Percentiles rank a stretch among this genome's conserved stretches.
These are phyloP conservation scores for Halictus ligatus DNA, from an alignment of 2,888 invertebrate genomes.

Conservation along the genomic window DNA sequence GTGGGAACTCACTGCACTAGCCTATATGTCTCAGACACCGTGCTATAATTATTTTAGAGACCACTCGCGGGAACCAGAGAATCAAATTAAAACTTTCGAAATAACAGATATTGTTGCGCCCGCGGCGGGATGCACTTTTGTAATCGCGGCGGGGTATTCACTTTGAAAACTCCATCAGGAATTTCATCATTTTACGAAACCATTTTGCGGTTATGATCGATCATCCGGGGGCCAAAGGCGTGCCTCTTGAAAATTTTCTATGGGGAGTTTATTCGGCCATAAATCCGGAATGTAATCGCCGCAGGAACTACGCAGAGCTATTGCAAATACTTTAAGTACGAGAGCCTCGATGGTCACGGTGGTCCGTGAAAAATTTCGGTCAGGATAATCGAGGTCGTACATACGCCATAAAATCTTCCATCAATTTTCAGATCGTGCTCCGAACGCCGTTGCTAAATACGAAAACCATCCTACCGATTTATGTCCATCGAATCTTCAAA, in stretches of 20 bases:
- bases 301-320: constrained; percentile 30
- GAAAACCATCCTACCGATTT: background rate
- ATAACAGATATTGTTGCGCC: constrained; percentile 10
- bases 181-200: constrained; percentile 31
- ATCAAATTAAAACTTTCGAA: background rate
- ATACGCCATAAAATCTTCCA: background rate
- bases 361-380: constrained; percentile 56
- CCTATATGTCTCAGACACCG: background rate
- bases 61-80: background rate
- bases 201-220: constrained; percentile 45
- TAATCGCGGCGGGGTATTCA: constrained; percentile 28
- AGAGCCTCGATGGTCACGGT: constrained; percentile 28
- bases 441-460: background rate
- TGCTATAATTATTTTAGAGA: background rate
- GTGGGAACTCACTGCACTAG: background rate
- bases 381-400: constrained; percentile 20
- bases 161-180: constrained; percentile 29
- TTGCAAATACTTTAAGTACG: constrained; percentile 61
- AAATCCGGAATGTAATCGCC: constrained; percentile 65
- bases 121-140: constrained; percentile 11
- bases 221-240: constrained; percentile 21
- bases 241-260: constrained; percentile 46
- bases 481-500: background rate
- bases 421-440: background rate
- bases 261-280: constrained; percentile 61